Percentiles rank a stretch among this genome's conserved stretches.
These are phyloP conservation scores for Trematomus bernacchii DNA, from an alignment of 2,797 vertebrate genomes.

Conservation along the genomic window DNA sequence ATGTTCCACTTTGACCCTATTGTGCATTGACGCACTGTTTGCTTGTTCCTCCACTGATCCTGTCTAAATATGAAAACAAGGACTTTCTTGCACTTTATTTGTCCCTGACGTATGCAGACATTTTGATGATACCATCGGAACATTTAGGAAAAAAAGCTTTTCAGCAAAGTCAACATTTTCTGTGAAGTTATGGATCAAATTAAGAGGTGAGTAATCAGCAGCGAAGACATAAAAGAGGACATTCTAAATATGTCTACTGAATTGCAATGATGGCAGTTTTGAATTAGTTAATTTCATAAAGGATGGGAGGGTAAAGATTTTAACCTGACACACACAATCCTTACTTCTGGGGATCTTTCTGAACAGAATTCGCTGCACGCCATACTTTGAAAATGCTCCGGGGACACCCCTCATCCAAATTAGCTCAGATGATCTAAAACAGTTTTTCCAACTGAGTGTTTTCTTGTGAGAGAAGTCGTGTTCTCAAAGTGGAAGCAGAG, in stretches of 20 bases:
- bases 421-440: not conserved
- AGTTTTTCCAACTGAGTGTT: constrained; percentile 12
- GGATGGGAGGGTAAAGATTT: not conserved
- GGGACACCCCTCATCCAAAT: constrained; percentile 4
- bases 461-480: constrained; percentile 12
- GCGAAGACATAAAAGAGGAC: constrained; percentile 18
- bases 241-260: not conserved
- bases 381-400: constrained; percentile 1
- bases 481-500: constrained; percentile 22
- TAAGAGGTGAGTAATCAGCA: constrained; percentile 4
- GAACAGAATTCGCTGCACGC: not conserved
- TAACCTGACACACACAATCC: not conserved
- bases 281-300: not conserved
- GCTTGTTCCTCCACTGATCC: too few relatives aligned
- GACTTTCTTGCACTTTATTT: not conserved
- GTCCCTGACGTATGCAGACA: not conserved
- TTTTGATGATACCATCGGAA: not conserved
- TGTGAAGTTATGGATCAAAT: not conserved
- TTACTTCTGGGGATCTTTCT: not conserved
- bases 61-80: not conserved
- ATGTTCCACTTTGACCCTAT: not conserved
- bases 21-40: not conserved
- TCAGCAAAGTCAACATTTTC: not conserved
- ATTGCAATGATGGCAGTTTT: not conserved
- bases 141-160: not conserved